Base-by-base conservation (phyloP, 2,888 invertebrate species). In the Leptothorax acervorum region DNA sequence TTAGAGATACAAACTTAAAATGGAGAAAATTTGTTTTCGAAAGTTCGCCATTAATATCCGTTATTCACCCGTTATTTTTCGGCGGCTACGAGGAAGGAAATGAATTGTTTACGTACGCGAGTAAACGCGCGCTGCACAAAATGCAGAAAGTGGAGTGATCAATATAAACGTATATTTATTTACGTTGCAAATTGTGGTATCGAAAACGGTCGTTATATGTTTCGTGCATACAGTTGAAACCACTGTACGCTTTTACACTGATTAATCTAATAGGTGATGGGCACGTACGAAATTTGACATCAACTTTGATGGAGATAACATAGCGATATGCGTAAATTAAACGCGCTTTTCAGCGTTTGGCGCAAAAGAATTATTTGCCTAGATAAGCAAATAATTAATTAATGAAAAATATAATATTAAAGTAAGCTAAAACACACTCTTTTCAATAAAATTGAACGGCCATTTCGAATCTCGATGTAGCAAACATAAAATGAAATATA, bases 121-220 rank as follows among this genome's bases (percentile, higher is more conserved):
- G 51, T 62, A 73, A 81, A 71, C 28, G 28, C 9, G 23, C n/a
- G 12, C 28, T 15, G n/a, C n/a, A 73, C 23, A 60, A 23, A 39
- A 71, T 35, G 39, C 48, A 51, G 73, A 62, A 81, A 81, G 28
- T 60, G 60, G 73, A 81, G 18, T 78, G 55, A 55, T 81, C 79
- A 73, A 81, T 73, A 81, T 73, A 81, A 81, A 81, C 12, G 18
- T 73, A 81, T 81, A 81, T 81, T 73, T 81, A 73, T 81, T 81
- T 71, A 73, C 60, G 28, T 18, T 62, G 51, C 12, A 51, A 81
- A 71, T 71, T 79, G 73, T 48, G 60, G 60, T 81, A 81, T 62
- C 39, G 31, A 70, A 68, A 68, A 45, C 78, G 42, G 1, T 23
- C 9, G 28, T 81, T 60, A 39, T 60, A 39, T 35, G 35, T 35